These are phyloP conservation scores for Acanthurus tractus DNA, from an alignment of 2,797 vertebrate species.

Conservation along the genomic window DNA sequence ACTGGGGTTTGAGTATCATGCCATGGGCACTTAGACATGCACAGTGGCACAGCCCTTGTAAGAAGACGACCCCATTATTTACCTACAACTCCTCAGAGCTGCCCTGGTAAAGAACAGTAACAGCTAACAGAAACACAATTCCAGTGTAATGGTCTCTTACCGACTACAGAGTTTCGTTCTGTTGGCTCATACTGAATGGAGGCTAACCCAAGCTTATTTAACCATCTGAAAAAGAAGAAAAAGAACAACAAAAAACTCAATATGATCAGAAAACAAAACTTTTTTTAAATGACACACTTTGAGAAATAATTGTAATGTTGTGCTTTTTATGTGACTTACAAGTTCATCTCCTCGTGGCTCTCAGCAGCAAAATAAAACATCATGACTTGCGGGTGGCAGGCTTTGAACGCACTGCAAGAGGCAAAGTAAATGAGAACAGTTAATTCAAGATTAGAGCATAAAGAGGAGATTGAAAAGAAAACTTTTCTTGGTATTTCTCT, in stretches of 20 bases:
- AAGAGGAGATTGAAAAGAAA: background rate
- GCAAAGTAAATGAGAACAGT: conserved; percentile 3
- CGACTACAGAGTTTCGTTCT: conserved; percentile 76
- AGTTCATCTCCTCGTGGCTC: conserved; percentile 93
- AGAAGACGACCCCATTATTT: no score
- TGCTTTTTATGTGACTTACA: conserved; percentile 85
- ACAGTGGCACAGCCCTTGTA: no score
- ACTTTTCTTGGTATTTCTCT: no score
- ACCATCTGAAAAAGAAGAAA: conserved; percentile 87
- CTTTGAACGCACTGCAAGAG: conserved; percentile 92
- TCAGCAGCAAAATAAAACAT: conserved; percentile 98
- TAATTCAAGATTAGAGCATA: background rate
- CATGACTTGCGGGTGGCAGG: conserved; percentile 95
- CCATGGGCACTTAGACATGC: no score
- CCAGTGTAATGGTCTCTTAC: conserved; percentile 61
- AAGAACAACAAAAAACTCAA: background rate
- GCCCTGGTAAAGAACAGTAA: background rate
- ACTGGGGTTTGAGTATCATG: no score
- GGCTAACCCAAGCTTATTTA: conserved; percentile 95
- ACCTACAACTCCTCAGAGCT: no score
- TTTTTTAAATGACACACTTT: background rate
- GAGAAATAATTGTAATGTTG: background rate
- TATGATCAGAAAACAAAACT: background rate
- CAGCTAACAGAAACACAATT: background rate
- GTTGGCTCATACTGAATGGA: conserved; percentile 88